Base-by-base conservation (phyloP, 2,113 vertebrate species). In the Narcine bancroftii region DNA sequence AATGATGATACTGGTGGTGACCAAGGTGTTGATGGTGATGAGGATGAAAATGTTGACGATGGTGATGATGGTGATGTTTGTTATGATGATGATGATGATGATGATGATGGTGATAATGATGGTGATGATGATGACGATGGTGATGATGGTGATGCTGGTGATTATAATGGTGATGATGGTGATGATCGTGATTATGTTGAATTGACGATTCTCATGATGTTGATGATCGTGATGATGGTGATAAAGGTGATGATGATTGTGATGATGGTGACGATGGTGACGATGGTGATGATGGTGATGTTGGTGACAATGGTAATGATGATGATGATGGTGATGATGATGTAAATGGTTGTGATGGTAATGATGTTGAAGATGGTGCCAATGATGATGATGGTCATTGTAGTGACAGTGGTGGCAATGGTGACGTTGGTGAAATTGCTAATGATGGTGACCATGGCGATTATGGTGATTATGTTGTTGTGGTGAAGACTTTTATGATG, bases 141-240 rank as follows among this genome's bases (percentile, higher is more conserved):
- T 92, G 89, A 92, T 65, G 47, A 73, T 92, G 89, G 71, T 92
- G 89, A 2, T 73, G 89, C 33, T 65, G 63, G n/a, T 56, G 89
- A n/a, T 65, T 29, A 29, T 92, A 10, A 92, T 92, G 60, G 15
- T 92, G 89, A 73, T 92, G 50, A 63, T 65, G 47, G 71, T 92
- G 60, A 73, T 92, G 5, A 92, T 92, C 47, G 33, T 73, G 19
- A 81, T 15, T 3, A n/a, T n/a, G n/a, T n/a, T n/a, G n/a, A n/a
- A n/a, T n/a, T n/a, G n/a, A n/a, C n/a, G n/a, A n/a, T n/a, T 29
- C 33, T 19, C 0, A 1, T 19, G n/a, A 11, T 81, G 77, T 0
- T 81, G 77, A 13, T 50, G 47, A 21, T 81, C 21, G 26, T 81
- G 13, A 21, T 81, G 9, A 81, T 81, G 77, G 2, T 50, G 9